Evolutionary conservation across 2,113 vertebrate genomes (phyloP).

Genomic region (Nothoprocta pentlandii): DNA sequence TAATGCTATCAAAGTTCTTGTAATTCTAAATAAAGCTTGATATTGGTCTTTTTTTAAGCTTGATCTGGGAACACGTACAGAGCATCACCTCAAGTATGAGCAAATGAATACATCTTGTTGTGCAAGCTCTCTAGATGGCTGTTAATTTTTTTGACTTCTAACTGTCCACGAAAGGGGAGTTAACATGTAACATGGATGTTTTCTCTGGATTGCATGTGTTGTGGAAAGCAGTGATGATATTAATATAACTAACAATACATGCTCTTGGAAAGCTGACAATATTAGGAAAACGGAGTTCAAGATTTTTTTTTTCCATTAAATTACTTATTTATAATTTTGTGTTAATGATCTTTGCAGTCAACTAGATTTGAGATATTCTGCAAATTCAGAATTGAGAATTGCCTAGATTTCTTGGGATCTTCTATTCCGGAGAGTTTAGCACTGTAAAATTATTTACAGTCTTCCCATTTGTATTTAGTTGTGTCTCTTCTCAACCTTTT

Average conservation of each 20-base stretch:
- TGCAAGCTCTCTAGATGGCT: not conserved
- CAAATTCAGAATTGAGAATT: not conserved
- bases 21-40: not conserved
- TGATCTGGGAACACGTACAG: not conserved
- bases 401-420: not conserved
- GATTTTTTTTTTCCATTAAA: not conserved
- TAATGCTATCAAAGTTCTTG: not conserved
- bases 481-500: not conserved
- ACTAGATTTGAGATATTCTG: not conserved
- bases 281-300: not conserved
- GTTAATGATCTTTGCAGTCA: not conserved
- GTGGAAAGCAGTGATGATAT: not conserved
- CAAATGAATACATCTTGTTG: not conserved
- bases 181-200: not conserved
- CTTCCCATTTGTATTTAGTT: not conserved
- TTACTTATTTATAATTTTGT: not conserved
- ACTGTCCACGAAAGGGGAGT: not conserved
- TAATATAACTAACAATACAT: not conserved
- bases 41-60: not conserved
- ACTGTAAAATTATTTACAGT: not conserved
- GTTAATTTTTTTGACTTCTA: not conserved
- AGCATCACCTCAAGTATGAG: not conserved
- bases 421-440: not conserved
- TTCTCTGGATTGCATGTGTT: not conserved
- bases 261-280: not conserved